Percentiles rank a stretch among this genome's conserved stretches.
phyloP scores from a whole-genome alignment of 2,888 invertebrate genomes.

The Hipparchia semele region DNA sequence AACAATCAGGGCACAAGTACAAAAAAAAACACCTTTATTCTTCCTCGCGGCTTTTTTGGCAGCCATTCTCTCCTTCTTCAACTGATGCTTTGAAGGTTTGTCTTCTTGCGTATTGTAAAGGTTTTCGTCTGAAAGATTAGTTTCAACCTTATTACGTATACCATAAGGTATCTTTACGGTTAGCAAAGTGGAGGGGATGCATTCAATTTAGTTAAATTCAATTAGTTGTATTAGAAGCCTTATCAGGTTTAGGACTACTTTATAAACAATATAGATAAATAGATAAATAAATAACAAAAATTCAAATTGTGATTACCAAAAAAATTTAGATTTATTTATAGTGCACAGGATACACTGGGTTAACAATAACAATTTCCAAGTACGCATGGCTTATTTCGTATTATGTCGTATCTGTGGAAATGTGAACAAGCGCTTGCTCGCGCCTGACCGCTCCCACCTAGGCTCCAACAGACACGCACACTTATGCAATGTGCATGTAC shows the following conservation, averaged over 20 bases:
- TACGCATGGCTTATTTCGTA: too few relatives aligned
- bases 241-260: not conserved
- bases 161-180: slow-evolving; percentile 22
- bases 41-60: slow-evolving; percentile 82
- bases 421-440: too few relatives aligned
- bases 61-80: slow-evolving; percentile 85
- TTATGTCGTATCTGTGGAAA: too few relatives aligned
- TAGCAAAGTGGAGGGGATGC: not conserved
- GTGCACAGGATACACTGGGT: too few relatives aligned
- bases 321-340: too few relatives aligned
- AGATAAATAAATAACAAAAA: too few relatives aligned
- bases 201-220: slow-evolving; percentile 12
- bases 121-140: slow-evolving; percentile 75
- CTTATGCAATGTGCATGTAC: too few relatives aligned
- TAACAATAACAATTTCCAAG: too few relatives aligned
- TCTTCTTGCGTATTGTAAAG: slow-evolving; percentile 78
- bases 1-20: slow-evolving; percentile 5
- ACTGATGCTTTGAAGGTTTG: slow-evolving; percentile 85
- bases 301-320: too few relatives aligned
- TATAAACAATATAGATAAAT: too few relatives aligned
- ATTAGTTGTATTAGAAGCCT: not conserved
- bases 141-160: slow-evolving; percentile 33
- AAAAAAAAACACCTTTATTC: slow-evolving; percentile 62
- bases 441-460: too few relatives aligned
- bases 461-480: too few relatives aligned